Percentiles rank a stretch among this genome's conserved stretches.
Evolutionary conservation across 1,140 invertebrate species (phyloP).

Genomic region (Drosophila nebulosa): DNA sequence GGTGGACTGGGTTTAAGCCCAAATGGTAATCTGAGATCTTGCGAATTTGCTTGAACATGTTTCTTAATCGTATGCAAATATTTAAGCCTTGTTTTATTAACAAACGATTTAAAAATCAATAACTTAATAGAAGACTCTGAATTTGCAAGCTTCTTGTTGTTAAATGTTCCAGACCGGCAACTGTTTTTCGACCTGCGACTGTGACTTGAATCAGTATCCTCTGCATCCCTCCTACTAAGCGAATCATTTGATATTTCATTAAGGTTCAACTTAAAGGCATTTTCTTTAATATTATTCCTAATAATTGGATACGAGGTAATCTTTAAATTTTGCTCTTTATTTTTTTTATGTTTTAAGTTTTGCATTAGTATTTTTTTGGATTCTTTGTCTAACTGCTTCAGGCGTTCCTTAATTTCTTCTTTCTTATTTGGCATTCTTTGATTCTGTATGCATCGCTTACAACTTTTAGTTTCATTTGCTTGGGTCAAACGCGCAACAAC

Average conservation of each 20-base stretch:
- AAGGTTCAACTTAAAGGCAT: not conserved
- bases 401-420: not conserved
- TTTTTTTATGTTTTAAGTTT: not conserved
- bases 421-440: not conserved
- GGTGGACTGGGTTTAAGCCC: not conserved
- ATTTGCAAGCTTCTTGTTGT: not conserved
- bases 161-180: not conserved
- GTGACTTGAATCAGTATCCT: not conserved
- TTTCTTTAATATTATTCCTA: not conserved
- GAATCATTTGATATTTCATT: not conserved
- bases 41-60: not conserved
- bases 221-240: not conserved
- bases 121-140: not conserved
- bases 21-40: not conserved
- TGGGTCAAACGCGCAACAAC: not conserved
- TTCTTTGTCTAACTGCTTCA: not conserved
- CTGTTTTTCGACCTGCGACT: not conserved
- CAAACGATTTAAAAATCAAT: not conserved
- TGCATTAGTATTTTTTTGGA: not conserved
- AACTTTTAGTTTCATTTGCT: not conserved
- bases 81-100: not conserved
- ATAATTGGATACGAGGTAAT: not conserved
- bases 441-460: too few relatives aligned
- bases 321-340: not conserved
- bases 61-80: not conserved